phyloP scores from a whole-genome alignment of 2,888 invertebrate species.

The Choreutis nemorana region DNA sequence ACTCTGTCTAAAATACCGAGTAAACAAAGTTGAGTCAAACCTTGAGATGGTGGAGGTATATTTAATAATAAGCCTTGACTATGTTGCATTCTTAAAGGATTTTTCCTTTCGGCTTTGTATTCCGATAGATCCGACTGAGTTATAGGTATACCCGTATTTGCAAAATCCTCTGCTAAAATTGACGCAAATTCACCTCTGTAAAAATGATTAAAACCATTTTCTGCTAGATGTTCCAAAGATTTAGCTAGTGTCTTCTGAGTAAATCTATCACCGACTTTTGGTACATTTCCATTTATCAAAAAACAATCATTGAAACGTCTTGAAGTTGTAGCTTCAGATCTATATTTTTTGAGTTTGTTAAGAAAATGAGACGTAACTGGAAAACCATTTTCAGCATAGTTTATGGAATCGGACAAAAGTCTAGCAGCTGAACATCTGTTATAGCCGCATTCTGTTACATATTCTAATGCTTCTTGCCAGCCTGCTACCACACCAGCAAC shows the following conservation, averaged over 20 bases:
- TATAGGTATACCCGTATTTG: conserved; percentile 36
- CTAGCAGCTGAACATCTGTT: conserved; percentile 26
- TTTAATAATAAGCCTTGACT: conserved; percentile 39
- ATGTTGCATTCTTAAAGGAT: conserved; percentile 33
- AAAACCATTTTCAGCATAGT: conserved; percentile 44
- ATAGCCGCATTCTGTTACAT: conserved; percentile 42
- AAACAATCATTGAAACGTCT: conserved; percentile 26
- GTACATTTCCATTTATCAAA: conserved; percentile 25
- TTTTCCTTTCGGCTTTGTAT: conserved; percentile 33
- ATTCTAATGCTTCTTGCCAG: conserved; percentile 51
- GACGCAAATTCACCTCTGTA: conserved; percentile 41
- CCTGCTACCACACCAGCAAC: conserved; percentile 51
- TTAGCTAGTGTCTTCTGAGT: conserved; percentile 36
- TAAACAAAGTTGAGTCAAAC: conserved; percentile 38
- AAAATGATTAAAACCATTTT: conserved; percentile 41
- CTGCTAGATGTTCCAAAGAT: conserved; percentile 29
- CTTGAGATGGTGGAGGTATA: conserved; percentile 54
- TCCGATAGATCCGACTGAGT: conserved; percentile 37
- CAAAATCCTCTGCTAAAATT: conserved; percentile 37
- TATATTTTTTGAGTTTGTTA: conserved; percentile 11
- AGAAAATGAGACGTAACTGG: conserved; percentile 28
- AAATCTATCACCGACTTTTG: conserved; percentile 30
- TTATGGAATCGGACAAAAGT: conserved; percentile 41
- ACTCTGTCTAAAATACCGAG: conserved; percentile 44
- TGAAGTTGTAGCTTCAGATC: conserved; percentile 9